A percentile compares a stretch with the other conserved stretches of the same genome.
Evolutionary conservation across 2,113 vertebrate genomes (phyloP).

Genomic region (Sorex araneus): DNA sequence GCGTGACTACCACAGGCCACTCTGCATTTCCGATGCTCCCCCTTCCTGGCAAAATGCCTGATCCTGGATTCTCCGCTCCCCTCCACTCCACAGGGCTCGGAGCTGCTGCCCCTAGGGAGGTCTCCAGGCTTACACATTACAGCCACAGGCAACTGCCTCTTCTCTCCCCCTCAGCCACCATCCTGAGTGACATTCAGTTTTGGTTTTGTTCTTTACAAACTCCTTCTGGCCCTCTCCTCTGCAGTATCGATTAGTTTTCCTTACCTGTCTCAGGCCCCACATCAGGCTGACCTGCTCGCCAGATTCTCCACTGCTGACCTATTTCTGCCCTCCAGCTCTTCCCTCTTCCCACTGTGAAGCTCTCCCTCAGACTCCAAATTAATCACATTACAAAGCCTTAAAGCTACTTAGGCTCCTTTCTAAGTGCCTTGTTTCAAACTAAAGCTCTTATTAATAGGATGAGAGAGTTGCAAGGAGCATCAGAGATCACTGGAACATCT

Average conservation of each 20-base stretch:
- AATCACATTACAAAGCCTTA: conserved; percentile 34
- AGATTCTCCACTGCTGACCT: not conserved
- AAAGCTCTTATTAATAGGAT: conserved; percentile 16
- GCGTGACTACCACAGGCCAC: not conserved
- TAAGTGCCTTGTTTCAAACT: conserved; percentile 27
- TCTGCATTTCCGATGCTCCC: not conserved
- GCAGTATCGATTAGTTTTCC: not conserved
- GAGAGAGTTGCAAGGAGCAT: not conserved
- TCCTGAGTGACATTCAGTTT: not conserved
- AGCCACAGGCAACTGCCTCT: not conserved
- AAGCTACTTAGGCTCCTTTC: not conserved
- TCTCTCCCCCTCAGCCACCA: not conserved
- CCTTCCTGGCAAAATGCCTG: not conserved
- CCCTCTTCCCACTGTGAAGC: too few relatives aligned
- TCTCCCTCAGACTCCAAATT: not conserved
- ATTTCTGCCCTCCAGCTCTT: not conserved
- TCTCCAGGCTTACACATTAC: not conserved
- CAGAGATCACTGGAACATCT: not conserved
- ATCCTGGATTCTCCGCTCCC: not conserved
- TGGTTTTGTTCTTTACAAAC: not conserved
- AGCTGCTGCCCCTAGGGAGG: not conserved
- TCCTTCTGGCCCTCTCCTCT: not conserved
- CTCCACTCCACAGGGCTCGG: not conserved
- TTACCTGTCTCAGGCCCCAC: not conserved
- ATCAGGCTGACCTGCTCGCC: not conserved